A percentile compares a stretch with the other conserved stretches of the same genome.
Evolutionary conservation across 2,797 vertebrate genomes (phyloP).

Genomic region (Hylomyscus alleni): DNA sequence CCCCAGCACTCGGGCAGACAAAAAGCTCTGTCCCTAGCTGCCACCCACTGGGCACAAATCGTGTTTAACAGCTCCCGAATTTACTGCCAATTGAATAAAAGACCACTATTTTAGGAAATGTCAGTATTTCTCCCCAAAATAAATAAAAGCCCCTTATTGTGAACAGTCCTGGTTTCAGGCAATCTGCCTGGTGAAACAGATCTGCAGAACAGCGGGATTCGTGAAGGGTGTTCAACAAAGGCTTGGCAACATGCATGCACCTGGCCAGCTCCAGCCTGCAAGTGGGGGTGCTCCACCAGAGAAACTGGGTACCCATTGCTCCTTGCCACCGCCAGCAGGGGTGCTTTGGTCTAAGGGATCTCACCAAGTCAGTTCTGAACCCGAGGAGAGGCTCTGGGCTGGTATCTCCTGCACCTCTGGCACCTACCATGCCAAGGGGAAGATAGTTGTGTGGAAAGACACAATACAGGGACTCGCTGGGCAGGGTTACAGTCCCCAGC

Average conservation of each 20-base stretch:
- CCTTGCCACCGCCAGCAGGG: fast-evolving
- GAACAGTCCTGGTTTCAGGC: slow-evolving; percentile 44
- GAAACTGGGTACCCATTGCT: neutral
- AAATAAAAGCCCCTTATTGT: slow-evolving; percentile 24
- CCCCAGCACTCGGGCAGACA: neutral
- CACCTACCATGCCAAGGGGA: neutral
- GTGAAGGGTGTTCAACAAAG: too few relatives aligned
- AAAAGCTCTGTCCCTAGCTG: neutral
- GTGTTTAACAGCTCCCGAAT: neutral
- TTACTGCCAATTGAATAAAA: slow-evolving; percentile 58
- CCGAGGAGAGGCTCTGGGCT: neutral
- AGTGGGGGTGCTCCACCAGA: neutral
- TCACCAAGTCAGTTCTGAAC: neutral
- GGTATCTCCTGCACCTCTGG: neutral
- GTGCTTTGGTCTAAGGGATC: fast-evolving
- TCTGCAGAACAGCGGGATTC: neutral
- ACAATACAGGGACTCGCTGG: fast-evolving
- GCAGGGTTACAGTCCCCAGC: fast-evolving
- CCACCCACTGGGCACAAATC: slow-evolving; percentile 37
- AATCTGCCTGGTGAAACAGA: neutral
- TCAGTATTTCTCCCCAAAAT: slow-evolving; percentile 65
- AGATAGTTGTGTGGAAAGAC: fast-evolving
- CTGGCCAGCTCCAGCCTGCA: neutral
- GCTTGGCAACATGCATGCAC: fast-evolving
- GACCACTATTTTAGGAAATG: slow-evolving; percentile 72